phyloP scores from a whole-genome alignment of 2,113 vertebrate species.

The Podarcis cretensis region DNA sequence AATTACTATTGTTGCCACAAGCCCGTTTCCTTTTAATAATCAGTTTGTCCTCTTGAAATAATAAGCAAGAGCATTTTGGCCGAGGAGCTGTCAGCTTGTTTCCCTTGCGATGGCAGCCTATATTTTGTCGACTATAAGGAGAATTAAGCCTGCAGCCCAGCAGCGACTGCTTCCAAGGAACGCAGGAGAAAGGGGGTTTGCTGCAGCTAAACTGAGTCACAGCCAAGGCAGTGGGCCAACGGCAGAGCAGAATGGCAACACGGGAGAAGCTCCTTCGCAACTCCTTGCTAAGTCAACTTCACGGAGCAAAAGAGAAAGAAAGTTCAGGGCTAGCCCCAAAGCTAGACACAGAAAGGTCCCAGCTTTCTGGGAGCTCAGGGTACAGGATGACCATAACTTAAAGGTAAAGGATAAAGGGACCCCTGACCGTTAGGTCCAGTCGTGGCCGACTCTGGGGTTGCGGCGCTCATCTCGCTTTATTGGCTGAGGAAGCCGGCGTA shows the following conservation, averaged over 20 bases:
- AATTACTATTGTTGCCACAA: not conserved
- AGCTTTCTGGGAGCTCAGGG: too few species aligned
- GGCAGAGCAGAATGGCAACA: not conserved
- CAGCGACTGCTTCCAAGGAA: not conserved
- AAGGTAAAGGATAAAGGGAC: too few species aligned
- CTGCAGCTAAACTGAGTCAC: not conserved
- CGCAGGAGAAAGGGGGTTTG: not conserved
- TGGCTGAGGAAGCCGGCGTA: too few species aligned
- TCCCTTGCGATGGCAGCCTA: not conserved
- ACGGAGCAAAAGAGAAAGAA: too few species aligned
- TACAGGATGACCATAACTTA: too few species aligned
- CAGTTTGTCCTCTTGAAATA: not conserved
- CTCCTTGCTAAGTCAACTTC: not conserved
- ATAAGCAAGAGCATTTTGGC: not conserved
- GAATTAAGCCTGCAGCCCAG: not conserved
- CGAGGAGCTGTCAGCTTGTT: not conserved
- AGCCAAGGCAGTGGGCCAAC: not conserved
- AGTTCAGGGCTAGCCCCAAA: too few species aligned
- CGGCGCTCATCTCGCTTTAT: too few species aligned
- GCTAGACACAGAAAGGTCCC: too few species aligned
- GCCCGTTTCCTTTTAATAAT: not conserved
- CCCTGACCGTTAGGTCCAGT: too few species aligned
- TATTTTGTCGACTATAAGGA: not conserved
- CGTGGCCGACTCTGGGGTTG: too few species aligned
- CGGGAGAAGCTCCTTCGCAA: not conserved